Percentiles rank a stretch among this genome's conserved stretches.
Conservation (phyloP, 1,140 invertebrate species). For the Alviniconcha marisindica region DNA sequence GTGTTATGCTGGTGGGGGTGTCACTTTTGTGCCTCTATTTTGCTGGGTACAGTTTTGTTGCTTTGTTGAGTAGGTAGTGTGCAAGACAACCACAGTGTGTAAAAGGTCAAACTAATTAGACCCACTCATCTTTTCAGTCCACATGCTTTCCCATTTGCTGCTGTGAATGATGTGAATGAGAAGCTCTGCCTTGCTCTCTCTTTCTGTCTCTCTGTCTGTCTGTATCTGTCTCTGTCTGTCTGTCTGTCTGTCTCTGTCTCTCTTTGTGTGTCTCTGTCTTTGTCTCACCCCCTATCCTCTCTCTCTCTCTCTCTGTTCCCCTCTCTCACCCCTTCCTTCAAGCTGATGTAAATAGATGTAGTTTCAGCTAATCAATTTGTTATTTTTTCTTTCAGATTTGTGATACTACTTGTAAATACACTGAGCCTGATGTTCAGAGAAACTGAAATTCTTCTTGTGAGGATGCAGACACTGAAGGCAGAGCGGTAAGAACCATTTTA, state of each 20-base stretch:
- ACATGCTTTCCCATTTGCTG: too few relatives aligned
- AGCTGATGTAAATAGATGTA: not conserved
- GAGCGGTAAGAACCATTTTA: conserved; percentile 56
- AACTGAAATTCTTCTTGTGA: conserved; percentile 69
- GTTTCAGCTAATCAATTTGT: not conserved
- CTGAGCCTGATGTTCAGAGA: conserved; percentile 72
- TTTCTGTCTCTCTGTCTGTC: too few relatives aligned
- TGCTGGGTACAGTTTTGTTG: too few relatives aligned
- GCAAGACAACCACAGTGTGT: too few relatives aligned
- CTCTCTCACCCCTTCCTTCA: not conserved
- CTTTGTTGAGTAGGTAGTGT: too few relatives aligned
- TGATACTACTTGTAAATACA: conserved; percentile 66
- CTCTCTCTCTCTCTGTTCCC: not conserved
- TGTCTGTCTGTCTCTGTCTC: too few relatives aligned
- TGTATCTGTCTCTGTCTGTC: not conserved
- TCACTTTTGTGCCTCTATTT: too few relatives aligned
- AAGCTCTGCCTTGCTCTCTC: too few relatives aligned
- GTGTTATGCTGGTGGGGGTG: not conserved
- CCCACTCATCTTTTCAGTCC: too few relatives aligned
- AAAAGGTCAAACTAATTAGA: too few relatives aligned
- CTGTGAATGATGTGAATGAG: too few relatives aligned
- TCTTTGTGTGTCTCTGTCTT: not conserved
- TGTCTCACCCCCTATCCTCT: not conserved
- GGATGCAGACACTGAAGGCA: conserved; percentile 63
- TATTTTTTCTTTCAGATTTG: conserved; percentile 61